Evolutionary conservation across 2,113 vertebrate genomes (phyloP), one percentile per base, ranked within the genome.

Genomic region (Plecturocebus donacophilus): DNA sequence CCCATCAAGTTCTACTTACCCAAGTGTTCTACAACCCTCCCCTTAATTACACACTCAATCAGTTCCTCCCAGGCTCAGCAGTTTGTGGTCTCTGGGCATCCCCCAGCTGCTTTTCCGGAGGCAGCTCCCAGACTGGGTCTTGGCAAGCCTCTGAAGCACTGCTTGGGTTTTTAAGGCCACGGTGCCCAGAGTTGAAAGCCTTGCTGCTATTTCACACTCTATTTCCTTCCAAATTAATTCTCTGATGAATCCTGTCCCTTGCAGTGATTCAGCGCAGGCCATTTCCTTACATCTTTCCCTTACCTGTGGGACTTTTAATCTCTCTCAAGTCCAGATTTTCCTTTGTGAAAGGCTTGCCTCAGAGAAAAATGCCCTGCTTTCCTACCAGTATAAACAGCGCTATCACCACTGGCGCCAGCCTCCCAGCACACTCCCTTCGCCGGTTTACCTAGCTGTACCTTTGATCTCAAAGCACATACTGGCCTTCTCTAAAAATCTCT

Each of bases 11-110:
- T 80, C 95, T 95, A 94, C 95, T 97, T 97, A 96, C 68, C 86
- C 73, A 52, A 86, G 88, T 91, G 97, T 93, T 90, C 94, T 42
- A 87, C 93, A 95, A 35, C 91, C 96, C 94, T 97, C 91, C 96
- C 94, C 94, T 97, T 98, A 97, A 97, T 98, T 97, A 98, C 93
- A 97, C 97, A 95, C 96, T 97, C 97, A 95, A 93, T 97, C 96
- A 96, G 94, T 79, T 97, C 95, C 96, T 96, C 95, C 96, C 35
- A 0, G 79, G 93, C 93, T 97, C 96, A 96, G 93, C 97, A 79
- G 87, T 95, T 96, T 97, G 97, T 80, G 93, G 96, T 95, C 95
- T 97, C 95, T 49, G 79, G 93, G 88, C 93, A 61, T 85, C 77
- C 82, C 73, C 71, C 1, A 1, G 77, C 92, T 92, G 96, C 81